Evolutionary conservation across 2,113 vertebrate genomes (phyloP).

Genomic region (Sminthopsis crassicaudata): DNA sequence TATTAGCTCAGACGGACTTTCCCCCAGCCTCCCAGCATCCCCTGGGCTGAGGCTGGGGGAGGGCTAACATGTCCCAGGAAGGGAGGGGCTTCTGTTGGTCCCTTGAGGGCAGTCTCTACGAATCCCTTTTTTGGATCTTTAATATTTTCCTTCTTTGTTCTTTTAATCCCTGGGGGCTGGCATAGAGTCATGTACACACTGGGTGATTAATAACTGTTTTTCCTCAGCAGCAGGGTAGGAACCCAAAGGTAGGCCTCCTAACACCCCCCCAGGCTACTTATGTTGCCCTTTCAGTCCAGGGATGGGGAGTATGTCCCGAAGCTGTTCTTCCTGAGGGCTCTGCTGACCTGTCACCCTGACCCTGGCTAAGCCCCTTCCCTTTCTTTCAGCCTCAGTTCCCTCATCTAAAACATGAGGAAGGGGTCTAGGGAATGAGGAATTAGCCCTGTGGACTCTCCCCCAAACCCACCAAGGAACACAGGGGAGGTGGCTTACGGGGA

Average conservation of each 20-base stretch:
- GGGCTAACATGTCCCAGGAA: no score
- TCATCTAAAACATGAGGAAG: neutral
- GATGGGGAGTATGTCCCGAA: neutral
- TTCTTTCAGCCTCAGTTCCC: neutral
- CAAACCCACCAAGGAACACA: neutral
- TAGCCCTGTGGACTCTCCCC: neutral
- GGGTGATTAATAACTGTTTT: neutral
- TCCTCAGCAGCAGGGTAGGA: neutral
- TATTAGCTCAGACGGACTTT: neutral
- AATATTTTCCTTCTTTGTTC: neutral
- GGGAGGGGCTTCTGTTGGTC: neutral
- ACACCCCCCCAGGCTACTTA: neutral
- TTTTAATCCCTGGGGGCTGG: neutral
- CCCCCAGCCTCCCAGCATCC: no score
- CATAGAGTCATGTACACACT: neutral
- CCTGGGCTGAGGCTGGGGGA: neutral
- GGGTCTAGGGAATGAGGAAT: neutral
- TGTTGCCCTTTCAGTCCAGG: neutral
- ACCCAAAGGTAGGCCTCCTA: no score
- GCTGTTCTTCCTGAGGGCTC: neutral
- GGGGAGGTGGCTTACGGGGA: no score
- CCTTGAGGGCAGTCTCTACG: neutral
- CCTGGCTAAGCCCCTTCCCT: neutral
- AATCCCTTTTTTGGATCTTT: neutral
- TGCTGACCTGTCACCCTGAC: neutral